Evolutionary conservation across 2,888 invertebrate genomes (phyloP), one percentile per base, ranked within the genome.

Genomic region (Agapostemon virescens): DNA sequence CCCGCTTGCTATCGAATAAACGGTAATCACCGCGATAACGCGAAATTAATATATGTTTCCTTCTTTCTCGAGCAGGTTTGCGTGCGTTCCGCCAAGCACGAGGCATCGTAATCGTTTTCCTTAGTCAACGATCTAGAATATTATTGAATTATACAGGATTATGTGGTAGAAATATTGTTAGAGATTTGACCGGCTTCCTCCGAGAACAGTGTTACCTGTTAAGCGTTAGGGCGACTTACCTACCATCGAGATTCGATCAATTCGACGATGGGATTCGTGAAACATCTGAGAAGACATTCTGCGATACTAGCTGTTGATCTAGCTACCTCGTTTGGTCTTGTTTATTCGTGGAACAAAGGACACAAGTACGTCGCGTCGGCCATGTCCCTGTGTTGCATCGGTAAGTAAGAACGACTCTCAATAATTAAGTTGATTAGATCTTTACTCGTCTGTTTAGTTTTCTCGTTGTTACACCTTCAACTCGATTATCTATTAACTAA

Each of bases 341-440:
- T 69, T 36, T 84, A 84, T 55, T 79, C 85, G 15, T 81, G 82
- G 84, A 81, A 78, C 26, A 77, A 73, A 23, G 84, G 84, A 42
- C 69, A 81, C 69, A 80, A 69, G 63, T 61, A 52, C n/a, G 33
- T 72, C 20, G 79, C 81, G 15, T 69, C 84, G 33, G 52, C 73
- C n/a, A 52, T 77, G 40, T 83, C 81, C 11, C 17, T 85, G 30
- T 64, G 88, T 52, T 77, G 72, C 36, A 64, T 86, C 13, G 89
- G 89, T 89, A 82, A 88, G 89, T 79, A 36, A n/a, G 15, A 33
- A 26, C 11, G 11, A 64, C 15, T 38, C 11, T 52, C 20, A 20
- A 45, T 20, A 45, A 45, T 45, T 15, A 0, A 36, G 45, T 42
- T 20, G 11, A 45, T 42, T 17, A 33, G 1, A 7, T 15, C 30